Conservation (phyloP, 92 coral and sea anemone species). For the Muricea muricata region DNA sequence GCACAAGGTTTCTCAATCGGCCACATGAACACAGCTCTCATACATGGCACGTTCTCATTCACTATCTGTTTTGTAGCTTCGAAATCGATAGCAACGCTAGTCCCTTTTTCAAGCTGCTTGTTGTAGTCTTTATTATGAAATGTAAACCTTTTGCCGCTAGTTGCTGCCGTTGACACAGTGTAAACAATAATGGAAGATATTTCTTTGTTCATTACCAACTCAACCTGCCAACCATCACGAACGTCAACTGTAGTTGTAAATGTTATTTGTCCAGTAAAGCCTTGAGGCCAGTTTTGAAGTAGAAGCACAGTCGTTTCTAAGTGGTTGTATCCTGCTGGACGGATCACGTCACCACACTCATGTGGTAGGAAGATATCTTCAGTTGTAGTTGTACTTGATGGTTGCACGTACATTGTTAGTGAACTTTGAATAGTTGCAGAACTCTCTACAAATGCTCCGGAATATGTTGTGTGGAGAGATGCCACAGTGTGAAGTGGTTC, state of each 20-base stretch:
- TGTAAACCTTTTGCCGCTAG: neutral
- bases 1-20: slow-evolving; percentile 24
- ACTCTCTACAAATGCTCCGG: neutral
- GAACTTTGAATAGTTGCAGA: neutral
- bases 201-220: neutral
- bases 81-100: neutral
- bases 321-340: neutral
- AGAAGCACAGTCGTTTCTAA: slow-evolving; percentile 31
- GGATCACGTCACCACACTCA: neutral
- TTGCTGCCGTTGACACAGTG: neutral
- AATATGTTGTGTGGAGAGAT: neutral
- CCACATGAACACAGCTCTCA: slow-evolving; percentile 32
- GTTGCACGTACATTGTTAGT: neutral
- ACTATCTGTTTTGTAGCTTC: slow-evolving; percentile 9
- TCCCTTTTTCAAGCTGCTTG: neutral
- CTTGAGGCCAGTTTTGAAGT: slow-evolving; percentile 46
- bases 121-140: neutral
- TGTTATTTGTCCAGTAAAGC: slow-evolving; percentile 46
- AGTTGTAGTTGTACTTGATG: neutral
- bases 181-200: neutral
- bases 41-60: slow-evolving; percentile 31
- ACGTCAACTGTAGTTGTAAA: slow-evolving; percentile 35
- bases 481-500: neutral
- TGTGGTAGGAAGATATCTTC: neutral
- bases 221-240: slow-evolving; percentile 65